Conservation (phyloP, 2,113 vertebrate genomes). For the Pygoscelis adeliae region DNA sequence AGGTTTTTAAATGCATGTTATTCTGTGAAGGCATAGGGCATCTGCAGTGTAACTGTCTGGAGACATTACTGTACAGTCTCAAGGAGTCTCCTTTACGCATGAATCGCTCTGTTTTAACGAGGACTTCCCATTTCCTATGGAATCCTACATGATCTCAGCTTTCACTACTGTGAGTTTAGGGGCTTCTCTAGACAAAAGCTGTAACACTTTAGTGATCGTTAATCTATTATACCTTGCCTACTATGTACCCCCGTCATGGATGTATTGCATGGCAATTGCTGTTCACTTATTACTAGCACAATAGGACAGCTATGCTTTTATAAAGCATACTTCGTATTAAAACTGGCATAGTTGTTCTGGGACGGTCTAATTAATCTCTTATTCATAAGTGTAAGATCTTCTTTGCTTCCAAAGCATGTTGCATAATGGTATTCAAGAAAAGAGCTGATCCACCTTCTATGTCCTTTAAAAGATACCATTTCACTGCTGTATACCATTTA, state of each 20-base stretch:
- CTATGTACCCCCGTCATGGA: background rate
- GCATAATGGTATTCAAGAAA: background rate
- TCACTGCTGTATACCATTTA: background rate
- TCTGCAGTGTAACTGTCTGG: background rate
- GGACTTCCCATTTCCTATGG: background rate
- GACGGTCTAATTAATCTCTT: background rate
- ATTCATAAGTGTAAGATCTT: background rate
- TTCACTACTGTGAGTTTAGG: background rate
- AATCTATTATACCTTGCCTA: background rate
- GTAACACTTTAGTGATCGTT: background rate
- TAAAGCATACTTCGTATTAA: background rate
- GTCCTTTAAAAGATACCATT: background rate
- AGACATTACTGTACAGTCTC: background rate
- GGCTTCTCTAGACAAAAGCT: background rate
- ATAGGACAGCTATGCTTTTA: background rate
- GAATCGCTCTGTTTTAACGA: background rate
- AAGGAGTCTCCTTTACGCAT: background rate
- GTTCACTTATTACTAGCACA: background rate
- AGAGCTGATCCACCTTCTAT: background rate
- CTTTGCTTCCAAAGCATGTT: background rate
- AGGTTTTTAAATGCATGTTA: background rate
- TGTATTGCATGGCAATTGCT: background rate
- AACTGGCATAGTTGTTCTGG: background rate
- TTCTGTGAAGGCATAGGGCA: background rate
- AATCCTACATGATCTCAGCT: background rate